phyloP scores from a whole-genome alignment of 2,113 vertebrate genomes.

The Dolichallabes microphthalmus region DNA sequence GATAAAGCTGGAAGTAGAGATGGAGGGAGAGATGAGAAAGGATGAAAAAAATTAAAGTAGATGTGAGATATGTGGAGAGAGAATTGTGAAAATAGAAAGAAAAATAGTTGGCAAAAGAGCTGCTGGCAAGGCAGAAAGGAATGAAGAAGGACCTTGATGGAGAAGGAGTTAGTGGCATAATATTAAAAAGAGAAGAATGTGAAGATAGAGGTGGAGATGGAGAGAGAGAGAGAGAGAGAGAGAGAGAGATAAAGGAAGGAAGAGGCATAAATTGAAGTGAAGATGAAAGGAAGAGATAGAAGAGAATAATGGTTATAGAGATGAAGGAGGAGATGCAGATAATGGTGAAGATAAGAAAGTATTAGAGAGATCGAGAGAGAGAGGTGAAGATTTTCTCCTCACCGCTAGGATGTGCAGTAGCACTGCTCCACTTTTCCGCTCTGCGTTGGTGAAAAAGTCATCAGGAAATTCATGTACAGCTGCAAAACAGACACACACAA shows the following conservation, averaged over 20 bases:
- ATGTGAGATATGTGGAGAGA: too few species aligned
- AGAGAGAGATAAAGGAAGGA: background rate
- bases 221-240: background rate
- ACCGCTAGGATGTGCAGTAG: constrained; percentile 89
- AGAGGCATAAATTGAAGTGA: background rate
- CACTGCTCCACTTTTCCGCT: constrained; percentile 84
- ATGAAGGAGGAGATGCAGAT: background rate
- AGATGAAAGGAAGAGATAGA: background rate
- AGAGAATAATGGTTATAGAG: background rate
- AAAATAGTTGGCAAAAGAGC: too few species aligned
- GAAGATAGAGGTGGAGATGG: too few species aligned
- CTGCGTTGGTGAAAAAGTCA: constrained; percentile 86
- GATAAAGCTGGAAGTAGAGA: background rate
- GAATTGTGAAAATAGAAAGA: too few species aligned
- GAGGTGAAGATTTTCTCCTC: constrained; percentile 60
- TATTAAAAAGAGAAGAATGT: too few species aligned
- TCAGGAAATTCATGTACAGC: constrained; percentile 92
- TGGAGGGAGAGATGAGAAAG: background rate
- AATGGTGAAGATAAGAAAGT: background rate
- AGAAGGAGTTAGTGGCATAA: too few species aligned
- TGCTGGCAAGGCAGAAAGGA: too few species aligned
- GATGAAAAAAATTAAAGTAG: background rate
- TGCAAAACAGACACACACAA: constrained; percentile 65
- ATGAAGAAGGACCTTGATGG: too few species aligned
- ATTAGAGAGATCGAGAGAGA: background rate